phyloP scores from a whole-genome alignment of 2,797 vertebrate genomes.

The Anguilla pacifica region DNA sequence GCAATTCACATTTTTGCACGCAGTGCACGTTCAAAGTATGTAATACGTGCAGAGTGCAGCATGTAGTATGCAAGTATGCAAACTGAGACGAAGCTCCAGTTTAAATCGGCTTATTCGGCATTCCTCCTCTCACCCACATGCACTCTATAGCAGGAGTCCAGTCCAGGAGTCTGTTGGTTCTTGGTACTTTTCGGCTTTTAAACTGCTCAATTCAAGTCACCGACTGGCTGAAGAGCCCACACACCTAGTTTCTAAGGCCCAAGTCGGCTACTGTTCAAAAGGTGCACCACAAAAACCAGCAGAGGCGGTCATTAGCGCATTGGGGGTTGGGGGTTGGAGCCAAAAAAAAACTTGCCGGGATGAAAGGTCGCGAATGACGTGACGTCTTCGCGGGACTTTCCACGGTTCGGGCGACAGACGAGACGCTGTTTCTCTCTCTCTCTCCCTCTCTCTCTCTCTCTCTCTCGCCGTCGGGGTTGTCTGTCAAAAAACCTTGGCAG shows the following conservation, averaged over 20 bases:
- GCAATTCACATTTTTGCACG: neutral
- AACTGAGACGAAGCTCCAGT: neutral
- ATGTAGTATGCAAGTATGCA: neutral
- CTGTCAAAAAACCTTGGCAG: neutral
- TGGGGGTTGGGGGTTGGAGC: neutral
- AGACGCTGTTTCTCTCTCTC: neutral
- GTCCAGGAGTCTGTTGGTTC: neutral
- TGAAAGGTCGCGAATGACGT: conserved; percentile 6
- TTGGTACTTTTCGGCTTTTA: neutral
- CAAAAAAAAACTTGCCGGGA: neutral
- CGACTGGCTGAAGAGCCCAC: neutral
- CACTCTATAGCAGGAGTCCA: neutral
- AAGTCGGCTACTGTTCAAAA: neutral
- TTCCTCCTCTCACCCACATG: neutral
- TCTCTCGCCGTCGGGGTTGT: neutral
- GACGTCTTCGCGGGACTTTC: neutral
- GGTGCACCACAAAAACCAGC: neutral
- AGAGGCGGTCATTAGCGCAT: neutral
- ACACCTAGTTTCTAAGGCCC: no score
- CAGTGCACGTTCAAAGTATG: neutral
- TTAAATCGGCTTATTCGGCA: neutral
- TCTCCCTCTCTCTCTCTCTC: no score
- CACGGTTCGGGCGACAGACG: neutral
- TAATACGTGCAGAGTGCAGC: neutral
- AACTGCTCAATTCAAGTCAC: neutral